These are phyloP conservation scores for Plectus sambesii DNA, from an alignment of 1,140 invertebrate species.

Conservation along the genomic window DNA sequence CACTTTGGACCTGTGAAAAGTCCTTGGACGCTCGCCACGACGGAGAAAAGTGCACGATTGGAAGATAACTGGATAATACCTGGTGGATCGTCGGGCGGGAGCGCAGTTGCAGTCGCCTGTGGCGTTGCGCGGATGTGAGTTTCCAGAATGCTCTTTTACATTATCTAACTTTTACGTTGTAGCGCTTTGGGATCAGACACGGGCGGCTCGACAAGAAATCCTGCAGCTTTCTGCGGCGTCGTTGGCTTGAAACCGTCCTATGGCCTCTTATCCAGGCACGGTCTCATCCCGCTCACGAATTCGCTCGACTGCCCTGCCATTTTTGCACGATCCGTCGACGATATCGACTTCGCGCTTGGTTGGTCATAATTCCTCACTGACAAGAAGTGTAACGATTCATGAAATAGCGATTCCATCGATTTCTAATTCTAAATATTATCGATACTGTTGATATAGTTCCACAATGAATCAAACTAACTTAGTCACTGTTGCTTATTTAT, in stretches of 20 bases:
- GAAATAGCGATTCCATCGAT: slow-evolving; percentile 2
- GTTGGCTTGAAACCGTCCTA: slow-evolving; percentile 93
- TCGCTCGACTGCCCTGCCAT: slow-evolving; percentile 93
- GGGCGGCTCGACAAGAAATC: slow-evolving; percentile 89
- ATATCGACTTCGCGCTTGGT: slow-evolving; percentile 60
- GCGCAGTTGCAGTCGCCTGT: slow-evolving; percentile 79
- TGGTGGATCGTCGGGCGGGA: slow-evolving; percentile 92
- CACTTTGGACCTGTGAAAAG: slow-evolving; percentile 79
- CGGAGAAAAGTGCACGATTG: slow-evolving; percentile 41
- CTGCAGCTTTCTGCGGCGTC: slow-evolving; percentile 84
- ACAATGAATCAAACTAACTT: no score
- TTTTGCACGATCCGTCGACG: slow-evolving; percentile 64
- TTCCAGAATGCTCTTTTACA: slow-evolving; percentile 44
- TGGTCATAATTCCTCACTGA: slow-evolving; percentile 18
- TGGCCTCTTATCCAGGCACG: slow-evolving; percentile 77
- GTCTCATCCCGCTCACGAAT: slow-evolving; percentile 88
- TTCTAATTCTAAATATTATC: slow-evolving; percentile 48
- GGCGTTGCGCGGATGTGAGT: slow-evolving; percentile 54
- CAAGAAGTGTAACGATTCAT: slow-evolving; percentile 11
- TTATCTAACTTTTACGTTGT: slow-evolving; percentile 26
- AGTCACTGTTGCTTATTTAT: no score
- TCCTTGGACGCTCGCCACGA: slow-evolving; percentile 69
- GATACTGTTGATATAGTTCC: slow-evolving; percentile 67
- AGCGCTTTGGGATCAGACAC: slow-evolving; percentile 90
- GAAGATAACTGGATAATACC: slow-evolving; percentile 52